phyloP scores from a whole-genome alignment of 2,888 invertebrate genomes.

The Drosophila atripex region DNA sequence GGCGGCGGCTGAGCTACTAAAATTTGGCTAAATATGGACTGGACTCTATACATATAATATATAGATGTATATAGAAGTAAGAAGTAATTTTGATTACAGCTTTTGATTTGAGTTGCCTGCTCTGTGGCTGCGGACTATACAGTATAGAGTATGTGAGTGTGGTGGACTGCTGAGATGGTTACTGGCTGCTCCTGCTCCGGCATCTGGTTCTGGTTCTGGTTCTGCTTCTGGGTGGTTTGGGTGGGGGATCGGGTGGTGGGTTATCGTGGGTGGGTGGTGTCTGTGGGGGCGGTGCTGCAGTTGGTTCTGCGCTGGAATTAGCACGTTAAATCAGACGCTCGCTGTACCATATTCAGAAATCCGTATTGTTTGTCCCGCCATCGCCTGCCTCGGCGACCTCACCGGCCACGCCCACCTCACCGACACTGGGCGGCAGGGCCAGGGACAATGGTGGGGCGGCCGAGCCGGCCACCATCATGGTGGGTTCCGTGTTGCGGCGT shows the following conservation, averaged over 20 bases:
- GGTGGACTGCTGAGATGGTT: slow-evolving; percentile 21
- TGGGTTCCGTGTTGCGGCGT: slow-evolving; percentile 95
- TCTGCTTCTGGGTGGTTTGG: slow-evolving; percentile 26
- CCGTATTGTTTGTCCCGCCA: slow-evolving; percentile 84
- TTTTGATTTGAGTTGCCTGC: slow-evolving; percentile 68
- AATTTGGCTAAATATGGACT: slow-evolving; percentile 36
- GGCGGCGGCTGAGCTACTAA: slow-evolving; percentile 31
- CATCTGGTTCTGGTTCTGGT: slow-evolving; percentile 7
- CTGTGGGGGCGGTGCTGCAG: slow-evolving; percentile 20
- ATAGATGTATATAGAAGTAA: slow-evolving; percentile 29
- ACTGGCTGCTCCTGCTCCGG: slow-evolving; percentile 9
- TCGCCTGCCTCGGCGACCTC: slow-evolving; percentile 80
- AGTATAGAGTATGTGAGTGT: slow-evolving; percentile 1
- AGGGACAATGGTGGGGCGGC: slow-evolving; percentile 83
- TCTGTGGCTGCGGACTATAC: slow-evolving; percentile 40
- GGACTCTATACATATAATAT: slow-evolving; percentile 33
- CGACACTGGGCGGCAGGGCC: slow-evolving; percentile 82
- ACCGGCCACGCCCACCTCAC: slow-evolving; percentile 76
- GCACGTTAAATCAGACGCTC: slow-evolving; percentile 88
- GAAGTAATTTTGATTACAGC: slow-evolving; percentile 65
- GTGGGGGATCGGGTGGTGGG: slow-evolving; percentile 17
- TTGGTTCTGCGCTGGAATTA: slow-evolving; percentile 64
- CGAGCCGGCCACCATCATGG: slow-evolving; percentile 86
- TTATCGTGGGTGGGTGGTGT: slow-evolving; percentile 31
- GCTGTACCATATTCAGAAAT: slow-evolving; percentile 90